Evolutionary conservation across 1,140 invertebrate genomes (phyloP), one percentile per base, ranked within the genome.

Genomic region (Hyposmocoma kahamanoa): DNA sequence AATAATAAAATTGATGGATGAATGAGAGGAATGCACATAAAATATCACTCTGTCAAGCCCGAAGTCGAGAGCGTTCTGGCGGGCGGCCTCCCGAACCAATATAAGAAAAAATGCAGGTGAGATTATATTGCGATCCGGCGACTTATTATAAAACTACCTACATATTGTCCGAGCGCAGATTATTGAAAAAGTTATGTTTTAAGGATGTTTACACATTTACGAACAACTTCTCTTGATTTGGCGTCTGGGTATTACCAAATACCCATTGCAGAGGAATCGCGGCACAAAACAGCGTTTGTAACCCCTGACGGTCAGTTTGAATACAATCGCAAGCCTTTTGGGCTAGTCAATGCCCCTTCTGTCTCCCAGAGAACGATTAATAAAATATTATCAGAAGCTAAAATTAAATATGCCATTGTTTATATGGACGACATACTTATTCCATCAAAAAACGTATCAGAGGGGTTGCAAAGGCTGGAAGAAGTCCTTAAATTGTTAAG

Each of bases 171-270:
- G n/a, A n/a, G n/a, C n/a, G n/a, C n/a, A n/a, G n/a, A n/a, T n/a
- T n/a, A n/a, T n/a, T n/a, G n/a, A n/a, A n/a, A n/a, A n/a, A n/a
- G n/a, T n/a, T n/a, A n/a, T n/a, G n/a, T n/a, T n/a, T n/a, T n/a
- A n/a, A n/a, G n/a, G n/a, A n/a, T n/a, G n/a, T n/a, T n/a, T n/a
- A n/a, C n/a, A n/a, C n/a, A n/a, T n/a, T n/a, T n/a, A n/a, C n/a
- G n/a, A n/a, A n/a, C n/a, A n/a, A 26, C 42, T 26, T 30, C 42
- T 26, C 20, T 45, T 17, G 42, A 45, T 19, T 15, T 45, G 18
- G 42, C 42, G 11, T 45, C 42, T 5, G 66, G 72, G 6, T 68
- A 69, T 22, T 60, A 66, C 41, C 79, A 81, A 21, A 54, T 74
- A 0, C 30, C 34, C 5, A 10, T 59, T n/a, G 43, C 58, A 9